These are phyloP conservation scores for Sebastes fasciatus DNA, from an alignment of 2,113 vertebrate genomes.

Conservation along the genomic window DNA sequence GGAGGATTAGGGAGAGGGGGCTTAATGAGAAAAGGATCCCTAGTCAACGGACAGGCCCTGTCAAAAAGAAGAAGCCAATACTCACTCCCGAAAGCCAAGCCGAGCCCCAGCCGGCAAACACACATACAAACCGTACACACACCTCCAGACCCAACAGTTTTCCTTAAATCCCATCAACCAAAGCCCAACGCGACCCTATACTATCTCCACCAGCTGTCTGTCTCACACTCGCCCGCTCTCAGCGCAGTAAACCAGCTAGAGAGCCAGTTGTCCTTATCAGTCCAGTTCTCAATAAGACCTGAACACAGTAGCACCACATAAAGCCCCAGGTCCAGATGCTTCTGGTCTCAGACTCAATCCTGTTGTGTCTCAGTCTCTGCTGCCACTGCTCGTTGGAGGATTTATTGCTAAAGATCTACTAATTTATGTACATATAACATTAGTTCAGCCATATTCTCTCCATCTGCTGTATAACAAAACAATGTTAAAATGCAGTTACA, in stretches of 20 bases:
- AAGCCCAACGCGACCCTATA: constrained; percentile 29
- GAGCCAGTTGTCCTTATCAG: constrained; percentile 49
- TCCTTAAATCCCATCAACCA: constrained; percentile 55
- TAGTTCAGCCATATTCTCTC: constrained; percentile 3
- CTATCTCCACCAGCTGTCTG: constrained; percentile 60
- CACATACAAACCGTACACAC: constrained; percentile 45
- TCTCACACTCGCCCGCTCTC: constrained; percentile 33
- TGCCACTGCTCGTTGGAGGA: not conserved
- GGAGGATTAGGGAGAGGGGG: constrained; percentile 78
- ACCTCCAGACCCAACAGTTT: constrained; percentile 39
- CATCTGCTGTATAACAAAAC: constrained; percentile 18
- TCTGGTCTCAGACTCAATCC: constrained; percentile 15
- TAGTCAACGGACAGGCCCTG: constrained; percentile 71
- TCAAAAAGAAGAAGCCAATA: constrained; percentile 68
- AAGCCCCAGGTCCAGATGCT: not conserved
- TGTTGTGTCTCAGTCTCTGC: constrained; percentile 11
- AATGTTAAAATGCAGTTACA: constrained; percentile 4
- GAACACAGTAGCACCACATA: constrained; percentile 6
- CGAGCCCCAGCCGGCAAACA: constrained; percentile 20
- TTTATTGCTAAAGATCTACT: constrained; percentile 10
- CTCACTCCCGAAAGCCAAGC: constrained; percentile 43
- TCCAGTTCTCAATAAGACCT: constrained; percentile 6
- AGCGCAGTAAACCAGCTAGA: constrained; percentile 41
- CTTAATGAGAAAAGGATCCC: constrained; percentile 79
- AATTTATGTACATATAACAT: constrained; percentile 25